phyloP scores from a whole-genome alignment of 2,888 invertebrate species.

The Monopis laevigella region DNA sequence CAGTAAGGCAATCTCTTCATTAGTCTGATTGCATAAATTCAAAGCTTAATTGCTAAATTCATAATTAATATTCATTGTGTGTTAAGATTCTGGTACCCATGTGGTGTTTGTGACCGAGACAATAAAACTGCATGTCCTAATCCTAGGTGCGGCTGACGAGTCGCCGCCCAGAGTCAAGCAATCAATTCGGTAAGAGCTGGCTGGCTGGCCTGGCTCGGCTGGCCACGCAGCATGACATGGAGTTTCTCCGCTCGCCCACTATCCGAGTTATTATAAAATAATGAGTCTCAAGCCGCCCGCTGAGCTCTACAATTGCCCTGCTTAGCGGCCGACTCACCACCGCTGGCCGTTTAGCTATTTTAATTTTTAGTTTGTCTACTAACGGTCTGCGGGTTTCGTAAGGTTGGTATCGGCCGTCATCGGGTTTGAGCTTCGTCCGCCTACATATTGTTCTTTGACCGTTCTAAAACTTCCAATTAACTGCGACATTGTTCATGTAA shows the following conservation, averaged over 20 bases:
- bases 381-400: conserved; percentile 51
- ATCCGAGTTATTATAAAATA: conserved; percentile 64
- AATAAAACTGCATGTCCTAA: conserved; percentile 7
- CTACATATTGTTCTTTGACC: conserved; percentile 25
- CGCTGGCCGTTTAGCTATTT: conserved; percentile 62
- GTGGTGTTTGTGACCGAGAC: not conserved
- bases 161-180: conserved; percentile 56
- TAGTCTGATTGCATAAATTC: no score
- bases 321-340: conserved; percentile 40
- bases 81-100: no score
- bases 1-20: no score
- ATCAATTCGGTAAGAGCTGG: conserved; percentile 58
- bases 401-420: conserved; percentile 37
- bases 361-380: conserved; percentile 66
- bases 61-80: conserved; percentile 6
- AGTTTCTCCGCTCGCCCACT: conserved; percentile 44
- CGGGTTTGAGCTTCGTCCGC: conserved; percentile 37
- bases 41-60: no score
- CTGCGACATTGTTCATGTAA: conserved; percentile 3
- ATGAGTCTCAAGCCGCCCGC: conserved; percentile 63
- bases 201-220: conserved; percentile 34
- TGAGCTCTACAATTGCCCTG: conserved; percentile 62
- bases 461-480: conserved; percentile 6
- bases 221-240: conserved; percentile 49
- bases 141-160: conserved; percentile 35